These are phyloP conservation scores for Parthenolecanium corni DNA, from an alignment of 2,888 invertebrate species.

Conservation along the genomic window DNA sequence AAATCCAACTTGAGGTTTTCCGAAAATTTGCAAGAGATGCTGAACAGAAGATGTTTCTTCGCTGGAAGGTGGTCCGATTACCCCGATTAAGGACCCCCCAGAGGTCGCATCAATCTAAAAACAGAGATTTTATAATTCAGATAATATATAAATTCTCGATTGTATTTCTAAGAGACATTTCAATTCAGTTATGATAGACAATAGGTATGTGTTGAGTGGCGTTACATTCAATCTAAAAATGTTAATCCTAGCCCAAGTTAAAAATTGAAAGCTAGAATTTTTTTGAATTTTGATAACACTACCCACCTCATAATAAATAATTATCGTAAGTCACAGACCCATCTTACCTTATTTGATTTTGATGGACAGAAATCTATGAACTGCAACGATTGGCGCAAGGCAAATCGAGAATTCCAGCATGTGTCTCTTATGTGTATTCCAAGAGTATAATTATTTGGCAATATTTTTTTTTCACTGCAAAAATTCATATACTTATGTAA, in stretches of 20 bases:
- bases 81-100: conserved; percentile 35
- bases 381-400: conserved; percentile 64
- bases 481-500: no score
- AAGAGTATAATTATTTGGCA: conserved; percentile 45
- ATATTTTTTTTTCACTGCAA: conserved; percentile 37
- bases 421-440: conserved; percentile 67
- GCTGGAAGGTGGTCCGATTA: conserved; percentile 63
- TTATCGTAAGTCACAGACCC: not conserved
- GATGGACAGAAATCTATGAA: conserved; percentile 42
- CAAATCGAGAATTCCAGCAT: conserved; percentile 70
- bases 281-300: no score
- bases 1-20: conserved; percentile 58
- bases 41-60: conserved; percentile 61
- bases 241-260: no score
- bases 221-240: no score
- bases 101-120: no score
- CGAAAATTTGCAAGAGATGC: conserved; percentile 56
- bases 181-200: no score
- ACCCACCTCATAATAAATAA: no score
- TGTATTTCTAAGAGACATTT: not conserved
- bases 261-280: no score
- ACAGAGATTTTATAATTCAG: no score
- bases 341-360: not conserved
- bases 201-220: no score
- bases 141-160: not conserved